These are phyloP conservation scores for Drosophila anceps DNA, from an alignment of 2,888 invertebrate species.

Conservation along the genomic window DNA sequence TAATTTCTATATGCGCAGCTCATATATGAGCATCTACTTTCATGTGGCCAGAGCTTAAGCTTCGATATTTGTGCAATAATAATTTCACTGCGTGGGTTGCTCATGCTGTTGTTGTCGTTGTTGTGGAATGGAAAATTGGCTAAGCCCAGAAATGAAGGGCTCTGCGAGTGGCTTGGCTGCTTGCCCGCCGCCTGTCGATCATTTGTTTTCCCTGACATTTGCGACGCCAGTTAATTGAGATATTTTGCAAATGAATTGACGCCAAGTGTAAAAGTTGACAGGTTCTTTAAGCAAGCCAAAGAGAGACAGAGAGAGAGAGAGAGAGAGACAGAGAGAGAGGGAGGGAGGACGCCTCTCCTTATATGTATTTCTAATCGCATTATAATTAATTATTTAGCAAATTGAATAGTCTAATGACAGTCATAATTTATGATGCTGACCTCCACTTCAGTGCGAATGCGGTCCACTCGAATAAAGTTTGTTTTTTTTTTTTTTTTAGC, in stretches of 20 bases:
- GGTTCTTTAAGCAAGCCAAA: conserved; percentile 14
- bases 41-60: conserved; percentile 12
- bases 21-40: conserved; percentile 36
- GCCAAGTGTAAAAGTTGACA: conserved; percentile 51
- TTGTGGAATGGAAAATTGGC: conserved; percentile 65
- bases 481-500: not conserved
- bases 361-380: not conserved
- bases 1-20: conserved; percentile 71
- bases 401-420: conserved; percentile 37
- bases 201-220: conserved; percentile 68
- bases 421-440: conserved; percentile 38
- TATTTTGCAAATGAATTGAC: conserved; percentile 63
- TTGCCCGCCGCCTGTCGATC: conserved; percentile 46
- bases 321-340: not conserved
- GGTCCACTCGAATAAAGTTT: not conserved
- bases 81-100: conserved; percentile 70
- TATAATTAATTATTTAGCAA: conserved; percentile 40
- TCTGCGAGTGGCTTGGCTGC: conserved; percentile 32
- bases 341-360: not conserved
- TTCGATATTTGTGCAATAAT: conserved; percentile 62
- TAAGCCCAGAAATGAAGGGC: conserved; percentile 63
- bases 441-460: conserved; percentile 19
- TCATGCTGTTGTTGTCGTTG: conserved; percentile 2
- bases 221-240: conserved; percentile 58
- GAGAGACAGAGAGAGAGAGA: not conserved